Evolutionary conservation across 2,113 vertebrate genomes (phyloP), one percentile per base, ranked within the genome.

Genomic region (Pagrus major): DNA sequence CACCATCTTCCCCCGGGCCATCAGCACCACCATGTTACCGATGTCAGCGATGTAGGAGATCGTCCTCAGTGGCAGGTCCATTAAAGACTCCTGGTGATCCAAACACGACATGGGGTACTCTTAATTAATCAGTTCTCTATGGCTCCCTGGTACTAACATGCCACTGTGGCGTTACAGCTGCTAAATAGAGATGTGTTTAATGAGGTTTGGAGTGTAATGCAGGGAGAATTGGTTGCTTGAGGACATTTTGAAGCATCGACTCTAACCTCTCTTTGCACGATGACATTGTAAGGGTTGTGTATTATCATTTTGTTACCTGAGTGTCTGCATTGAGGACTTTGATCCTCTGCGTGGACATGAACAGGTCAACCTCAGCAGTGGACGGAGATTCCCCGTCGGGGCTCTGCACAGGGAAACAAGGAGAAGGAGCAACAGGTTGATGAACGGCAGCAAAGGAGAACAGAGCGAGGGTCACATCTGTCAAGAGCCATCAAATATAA

Each of bases 41-140:
- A 99, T 99, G 92, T 99, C 98, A 0, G 98, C 97, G 15, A 99
- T 99, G 89, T 98, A 99, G 46, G 98, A 99, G 82, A 99, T 98
- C 65, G 97, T 99, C 91, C 98, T 94, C 80, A 99, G 91, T 0
- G 97, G 97, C 77, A 98, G 96, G 93, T 99, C 98, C 97, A 99
- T 98, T 95, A 99, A 96, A 0, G 96, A 96, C 93, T 98, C 97
- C 98, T 99, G 88, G 2, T 21, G 66, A 55, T 1, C 39, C 33
- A 18, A 58, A 20, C 52, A n/a, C 41, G 15, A 35, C 25, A 25
- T 5, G 14, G 52, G 21, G 25, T 11, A 6, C 25, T n/a, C 1
- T 52, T 6, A 61, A 52, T 63, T 0, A 41, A 51, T 11, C 39
- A 2, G 29, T 20, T 60, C 1, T 25, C 18, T 15, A 0, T 4